Evolutionary conservation across 1,140 invertebrate genomes (phyloP).

Genomic region (Polyergus mexicanus): DNA sequence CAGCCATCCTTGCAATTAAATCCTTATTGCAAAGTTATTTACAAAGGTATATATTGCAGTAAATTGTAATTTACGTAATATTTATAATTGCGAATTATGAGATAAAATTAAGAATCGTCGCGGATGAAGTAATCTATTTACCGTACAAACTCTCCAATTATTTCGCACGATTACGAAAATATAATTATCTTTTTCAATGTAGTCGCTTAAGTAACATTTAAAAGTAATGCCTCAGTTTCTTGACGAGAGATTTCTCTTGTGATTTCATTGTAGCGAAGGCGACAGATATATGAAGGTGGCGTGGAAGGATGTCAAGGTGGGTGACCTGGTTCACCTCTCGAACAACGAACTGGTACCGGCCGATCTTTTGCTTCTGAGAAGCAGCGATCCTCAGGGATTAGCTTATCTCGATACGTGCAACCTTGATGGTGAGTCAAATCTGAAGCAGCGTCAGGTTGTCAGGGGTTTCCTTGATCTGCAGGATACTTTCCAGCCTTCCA

Average conservation of each 20-base stretch:
- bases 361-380: slow-evolving; percentile 95
- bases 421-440: slow-evolving; percentile 99
- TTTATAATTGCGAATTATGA: neutral
- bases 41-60: too few relatives aligned
- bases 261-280: slow-evolving; percentile 89
- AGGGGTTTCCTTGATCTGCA: slow-evolving; percentile 89
- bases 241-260: slow-evolving; percentile 7
- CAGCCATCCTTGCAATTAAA: slow-evolving; percentile 9
- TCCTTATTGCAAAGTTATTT: slow-evolving; percentile 24
- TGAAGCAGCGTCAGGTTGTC: slow-evolving; percentile 97
- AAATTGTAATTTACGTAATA: slow-evolving; percentile 26
- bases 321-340: slow-evolving; percentile 97
- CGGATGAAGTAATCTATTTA: slow-evolving; percentile 22
- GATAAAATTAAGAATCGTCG: slow-evolving; percentile 28
- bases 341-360: slow-evolving; percentile 99
- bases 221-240: slow-evolving; percentile 54
- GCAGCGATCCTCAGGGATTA: slow-evolving; percentile 96
- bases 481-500: slow-evolving; percentile 91
- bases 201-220: neutral
- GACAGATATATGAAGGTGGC: slow-evolving; percentile 94
- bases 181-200: neutral
- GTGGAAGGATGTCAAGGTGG: slow-evolving; percentile 97
- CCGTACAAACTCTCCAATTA: neutral
- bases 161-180: neutral
- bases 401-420: slow-evolving; percentile 99